These are phyloP conservation scores for Marmota flaviventris DNA, from an alignment of 2,113 vertebrate genomes.

Conservation along the genomic window DNA sequence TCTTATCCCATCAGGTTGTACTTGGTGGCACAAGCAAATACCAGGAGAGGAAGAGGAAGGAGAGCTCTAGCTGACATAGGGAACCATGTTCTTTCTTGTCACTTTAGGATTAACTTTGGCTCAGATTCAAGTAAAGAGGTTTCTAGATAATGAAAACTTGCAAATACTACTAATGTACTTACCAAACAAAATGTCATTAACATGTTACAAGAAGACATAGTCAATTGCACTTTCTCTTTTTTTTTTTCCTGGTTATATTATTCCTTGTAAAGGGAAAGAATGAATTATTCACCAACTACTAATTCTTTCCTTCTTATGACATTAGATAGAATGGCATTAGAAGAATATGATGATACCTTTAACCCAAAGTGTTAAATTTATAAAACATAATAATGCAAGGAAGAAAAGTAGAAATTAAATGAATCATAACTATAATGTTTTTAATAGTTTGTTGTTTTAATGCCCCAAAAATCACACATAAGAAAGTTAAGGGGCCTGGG, in stretches of 20 bases:
- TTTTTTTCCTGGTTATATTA: neutral
- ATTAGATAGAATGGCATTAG: neutral
- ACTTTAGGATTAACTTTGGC: too few species aligned
- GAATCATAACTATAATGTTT: neutral
- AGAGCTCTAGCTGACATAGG: rapidly evolving
- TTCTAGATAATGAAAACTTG: neutral
- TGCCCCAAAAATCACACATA: neutral
- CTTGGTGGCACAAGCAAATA: neutral
- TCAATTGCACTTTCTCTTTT: too few species aligned
- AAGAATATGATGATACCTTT: neutral
- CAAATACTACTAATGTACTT: neutral
- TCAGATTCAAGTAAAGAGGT: neutral
- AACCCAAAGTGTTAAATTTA: neutral
- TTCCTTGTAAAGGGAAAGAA: neutral
- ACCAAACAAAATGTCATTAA: rapidly evolving
- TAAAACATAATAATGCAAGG: neutral
- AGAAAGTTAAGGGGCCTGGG: neutral
- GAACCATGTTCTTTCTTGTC: too few species aligned
- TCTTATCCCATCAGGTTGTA: rapidly evolving
- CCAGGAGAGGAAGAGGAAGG: neutral
- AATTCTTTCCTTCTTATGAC: neutral
- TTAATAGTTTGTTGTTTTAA: neutral
- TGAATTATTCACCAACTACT: neutral
- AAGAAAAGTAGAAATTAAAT: neutral
- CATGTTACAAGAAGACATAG: neutral